Percentiles rank a stretch among this genome's conserved stretches.
These are phyloP conservation scores for Pseudococcus jackbeardsleyi DNA, from an alignment of 2,888 invertebrate genomes.

Conservation along the genomic window DNA sequence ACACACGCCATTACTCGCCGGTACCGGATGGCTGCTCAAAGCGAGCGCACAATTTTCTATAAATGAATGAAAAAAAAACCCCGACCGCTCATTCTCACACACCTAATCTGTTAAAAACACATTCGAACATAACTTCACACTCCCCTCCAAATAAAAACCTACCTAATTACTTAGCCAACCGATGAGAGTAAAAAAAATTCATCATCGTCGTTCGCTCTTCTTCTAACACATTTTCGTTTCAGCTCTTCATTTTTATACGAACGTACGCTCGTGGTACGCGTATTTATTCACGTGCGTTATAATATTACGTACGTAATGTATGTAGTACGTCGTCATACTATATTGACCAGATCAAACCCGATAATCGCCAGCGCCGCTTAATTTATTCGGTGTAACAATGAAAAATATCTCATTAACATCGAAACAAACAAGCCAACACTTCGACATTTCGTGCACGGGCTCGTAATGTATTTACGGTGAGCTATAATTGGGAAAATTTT, in stretches of 20 bases:
- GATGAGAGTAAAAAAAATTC: conserved; percentile 9
- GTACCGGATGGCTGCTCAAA: conserved; percentile 35
- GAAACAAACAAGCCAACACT: conserved; percentile 23
- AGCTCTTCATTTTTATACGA: background rate
- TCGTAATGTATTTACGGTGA: background rate
- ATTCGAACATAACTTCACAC: background rate
- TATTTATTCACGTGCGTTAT: background rate
- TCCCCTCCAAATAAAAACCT: background rate
- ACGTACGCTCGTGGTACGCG: background rate
- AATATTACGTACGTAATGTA: background rate
- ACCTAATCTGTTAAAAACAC: background rate
- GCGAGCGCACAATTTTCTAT: background rate
- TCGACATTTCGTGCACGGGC: background rate
- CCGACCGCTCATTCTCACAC: background rate
- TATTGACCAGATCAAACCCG: conserved; percentile 35
- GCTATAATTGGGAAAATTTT: background rate
- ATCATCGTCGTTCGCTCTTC: background rate
- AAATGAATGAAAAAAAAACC: conserved; percentile 11
- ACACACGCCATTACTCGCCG: conserved; percentile 6
- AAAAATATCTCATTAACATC: conserved; percentile 47
- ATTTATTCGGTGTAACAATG: conserved; percentile 27
- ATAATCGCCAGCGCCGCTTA: conserved; percentile 21
- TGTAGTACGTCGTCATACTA: background rate
- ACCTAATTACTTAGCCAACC: conserved; percentile 11
- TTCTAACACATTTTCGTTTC: background rate